Evolutionary conservation across 2,113 vertebrate genomes (phyloP).

Genomic region (Pelodiscus sinensis): DNA sequence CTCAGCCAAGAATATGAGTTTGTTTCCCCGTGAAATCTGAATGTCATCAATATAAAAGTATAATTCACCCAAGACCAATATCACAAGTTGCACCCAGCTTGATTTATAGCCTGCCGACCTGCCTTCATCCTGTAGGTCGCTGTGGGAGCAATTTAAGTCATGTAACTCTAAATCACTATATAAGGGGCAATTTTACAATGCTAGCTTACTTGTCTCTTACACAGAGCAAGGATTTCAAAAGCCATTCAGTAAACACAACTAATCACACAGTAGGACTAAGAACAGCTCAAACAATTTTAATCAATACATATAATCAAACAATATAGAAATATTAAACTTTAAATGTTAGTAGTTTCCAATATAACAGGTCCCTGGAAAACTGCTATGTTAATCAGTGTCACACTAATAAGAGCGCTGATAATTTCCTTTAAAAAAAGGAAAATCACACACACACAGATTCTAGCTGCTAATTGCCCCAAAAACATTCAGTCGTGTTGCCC

Average conservation of each 20-base stretch:
- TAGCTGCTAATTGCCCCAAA: not conserved
- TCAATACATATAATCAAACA: not conserved
- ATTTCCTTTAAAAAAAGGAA: not conserved
- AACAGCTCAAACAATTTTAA: not conserved
- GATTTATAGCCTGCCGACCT: not conserved
- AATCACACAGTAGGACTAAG: not conserved
- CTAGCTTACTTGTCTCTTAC: not conserved
- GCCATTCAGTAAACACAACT: accelerated
- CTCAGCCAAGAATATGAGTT: not conserved
- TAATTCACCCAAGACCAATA: accelerated
- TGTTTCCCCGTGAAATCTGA: not conserved
- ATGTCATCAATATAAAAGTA: not conserved
- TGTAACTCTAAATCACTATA: not conserved
- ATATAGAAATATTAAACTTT: not conserved
- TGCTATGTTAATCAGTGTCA: not conserved
- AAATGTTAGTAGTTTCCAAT: not conserved
- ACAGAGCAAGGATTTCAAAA: not conserved
- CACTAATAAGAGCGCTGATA: not conserved
- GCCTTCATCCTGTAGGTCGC: not conserved
- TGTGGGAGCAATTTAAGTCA: not conserved
- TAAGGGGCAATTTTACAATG: not conserved
- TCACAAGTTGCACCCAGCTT: not conserved
- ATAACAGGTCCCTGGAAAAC: not conserved
- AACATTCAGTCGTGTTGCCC: accelerated
- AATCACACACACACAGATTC: not conserved